Percentiles rank a stretch among this genome's conserved stretches.
Evolutionary conservation across 2,797 vertebrate species (phyloP).

Genomic region (Rhinella marina): DNA sequence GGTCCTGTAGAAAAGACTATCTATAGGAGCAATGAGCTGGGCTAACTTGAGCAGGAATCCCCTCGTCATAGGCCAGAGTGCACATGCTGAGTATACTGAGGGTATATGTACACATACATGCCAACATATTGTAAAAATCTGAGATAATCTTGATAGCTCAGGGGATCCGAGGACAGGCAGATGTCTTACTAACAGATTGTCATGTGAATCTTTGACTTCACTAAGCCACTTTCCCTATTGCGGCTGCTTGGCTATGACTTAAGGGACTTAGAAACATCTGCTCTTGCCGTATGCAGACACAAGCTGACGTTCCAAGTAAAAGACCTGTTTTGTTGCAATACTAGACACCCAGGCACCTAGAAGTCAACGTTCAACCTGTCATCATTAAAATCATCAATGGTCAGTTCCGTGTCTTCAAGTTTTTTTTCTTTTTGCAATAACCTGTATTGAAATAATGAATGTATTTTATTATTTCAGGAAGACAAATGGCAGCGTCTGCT

Average conservation of each 20-base stretch:
- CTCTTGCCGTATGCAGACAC: background rate
- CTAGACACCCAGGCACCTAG: background rate
- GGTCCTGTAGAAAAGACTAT: background rate
- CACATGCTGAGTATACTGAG: background rate
- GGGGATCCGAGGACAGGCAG: slow-evolving; percentile 5
- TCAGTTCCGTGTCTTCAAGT: background rate
- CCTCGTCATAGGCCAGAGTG: no score
- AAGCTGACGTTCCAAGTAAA: background rate
- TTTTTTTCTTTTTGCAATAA: background rate
- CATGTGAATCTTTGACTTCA: slow-evolving; percentile 5
- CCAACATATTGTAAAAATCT: background rate
- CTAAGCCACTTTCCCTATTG: background rate
- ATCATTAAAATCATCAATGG: background rate
- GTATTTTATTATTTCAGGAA: slow-evolving; percentile 21
- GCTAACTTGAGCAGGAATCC: no score
- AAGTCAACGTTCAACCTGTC: background rate
- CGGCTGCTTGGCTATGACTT: background rate
- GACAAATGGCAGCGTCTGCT: slow-evolving; percentile 6
- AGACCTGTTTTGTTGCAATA: background rate
- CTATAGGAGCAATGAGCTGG: no score
- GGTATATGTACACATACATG: background rate
- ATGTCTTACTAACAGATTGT: slow-evolving; percentile 15
- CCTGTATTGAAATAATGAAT: background rate
- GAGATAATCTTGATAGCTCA: background rate
- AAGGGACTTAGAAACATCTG: slow-evolving; percentile 14